These are phyloP conservation scores for Mimachlamys varia DNA, from an alignment of 2,888 invertebrate species.

Conservation along the genomic window DNA sequence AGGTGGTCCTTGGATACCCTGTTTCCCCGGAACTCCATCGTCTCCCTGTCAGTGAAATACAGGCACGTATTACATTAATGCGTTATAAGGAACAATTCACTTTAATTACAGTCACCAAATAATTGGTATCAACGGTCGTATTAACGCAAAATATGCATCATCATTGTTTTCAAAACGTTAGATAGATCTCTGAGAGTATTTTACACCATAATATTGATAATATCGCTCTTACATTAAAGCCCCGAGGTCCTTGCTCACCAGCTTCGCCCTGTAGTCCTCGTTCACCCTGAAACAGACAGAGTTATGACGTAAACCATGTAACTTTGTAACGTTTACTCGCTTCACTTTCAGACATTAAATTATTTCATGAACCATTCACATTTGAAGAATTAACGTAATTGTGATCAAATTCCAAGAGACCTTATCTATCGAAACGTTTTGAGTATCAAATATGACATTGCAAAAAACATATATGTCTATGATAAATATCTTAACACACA, in stretches of 20 bases:
- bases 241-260: slow-evolving; percentile 51
- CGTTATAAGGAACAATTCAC: neutral
- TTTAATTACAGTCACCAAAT: too few species aligned
- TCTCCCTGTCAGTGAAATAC: slow-evolving; percentile 49
- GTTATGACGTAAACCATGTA: neutral
- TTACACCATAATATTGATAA: too few species aligned
- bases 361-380: neutral
- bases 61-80: neutral
- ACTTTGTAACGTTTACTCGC: neutral
- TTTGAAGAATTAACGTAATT: slow-evolving; percentile 33
- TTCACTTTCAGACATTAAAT: neutral
- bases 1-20: slow-evolving; percentile 78
- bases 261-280: slow-evolving; percentile 53
- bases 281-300: slow-evolving; percentile 52
- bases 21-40: slow-evolving; percentile 66
- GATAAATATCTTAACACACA: neutral
- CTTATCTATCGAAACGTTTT: neutral
- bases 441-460: neutral
- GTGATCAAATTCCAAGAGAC: neutral
- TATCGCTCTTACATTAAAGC: slow-evolving; percentile 42
- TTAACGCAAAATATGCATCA: too few species aligned
- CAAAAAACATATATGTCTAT: neutral
- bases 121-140: neutral
- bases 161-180: too few species aligned
- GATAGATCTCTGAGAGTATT: too few species aligned